Base-by-base conservation (phyloP, 2,113 vertebrate genomes). In the Macaca nemestrina region DNA sequence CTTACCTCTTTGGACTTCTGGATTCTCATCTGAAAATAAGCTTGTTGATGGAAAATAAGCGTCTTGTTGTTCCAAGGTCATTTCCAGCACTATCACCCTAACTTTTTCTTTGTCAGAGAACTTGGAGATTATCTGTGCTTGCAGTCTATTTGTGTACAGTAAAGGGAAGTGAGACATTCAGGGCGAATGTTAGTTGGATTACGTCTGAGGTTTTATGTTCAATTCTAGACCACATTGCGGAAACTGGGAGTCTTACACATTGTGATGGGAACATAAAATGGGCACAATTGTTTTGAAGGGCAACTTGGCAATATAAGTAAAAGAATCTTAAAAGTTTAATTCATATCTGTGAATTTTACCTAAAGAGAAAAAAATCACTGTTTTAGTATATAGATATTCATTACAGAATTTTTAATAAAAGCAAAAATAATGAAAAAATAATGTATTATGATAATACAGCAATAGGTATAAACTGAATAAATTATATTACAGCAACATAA, bases 231-330 rank as follows among this genome's bases (percentile, higher is more conserved):
- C 40, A 84, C 2, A 88, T 55, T 64, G 45, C 1, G 4, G 76
- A 88, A 85, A 88, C 38, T 52, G 48, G 67, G 55, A 48, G 23
- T 91, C 43, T 88, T 64, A 40, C 0, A 38, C 20, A 22, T 50
- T 52, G 32, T 85, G 55, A 92, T 61, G 45, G 89, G 87, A 95
- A 96, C 79, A 79, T 61, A 91, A 96, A 95, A 50, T 67, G 38
- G 61, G 30, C 50, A 48, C 4, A 59, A 35, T 0, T 22, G 80
- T 95, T 87, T 70, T 93, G 70, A 87, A 79, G 38, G 52, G 43
- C 32, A 83, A 83, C 40, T 73, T 95, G 70, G 45, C 35, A 95
- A 79, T 22, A 9, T 30, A 93, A 61, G 57, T 79, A 78, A n/a
- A 83, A 94, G 81, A 72, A 32, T 59, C 30, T 96, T 76, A 35